These are phyloP conservation scores for Nomada ruficornis DNA, from an alignment of 2,888 invertebrate species.

Conservation along the genomic window DNA sequence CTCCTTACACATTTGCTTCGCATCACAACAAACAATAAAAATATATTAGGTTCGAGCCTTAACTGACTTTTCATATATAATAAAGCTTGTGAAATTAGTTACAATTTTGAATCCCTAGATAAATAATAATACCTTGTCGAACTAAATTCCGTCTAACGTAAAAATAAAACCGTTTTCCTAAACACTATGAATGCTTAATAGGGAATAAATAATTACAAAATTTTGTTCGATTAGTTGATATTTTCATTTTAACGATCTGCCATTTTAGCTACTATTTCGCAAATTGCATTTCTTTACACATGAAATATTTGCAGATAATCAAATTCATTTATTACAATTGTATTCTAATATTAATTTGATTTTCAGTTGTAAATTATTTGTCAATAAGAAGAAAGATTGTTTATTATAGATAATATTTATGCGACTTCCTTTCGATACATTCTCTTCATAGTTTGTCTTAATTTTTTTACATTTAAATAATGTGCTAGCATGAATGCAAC, in stretches of 20 bases:
- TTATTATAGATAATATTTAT: not conserved
- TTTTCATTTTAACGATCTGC: not conserved
- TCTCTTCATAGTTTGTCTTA: not conserved
- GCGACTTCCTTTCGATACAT: not conserved
- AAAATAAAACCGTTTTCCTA: not conserved
- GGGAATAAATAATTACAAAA: not conserved
- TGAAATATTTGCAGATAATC: not conserved
- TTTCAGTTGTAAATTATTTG: not conserved
- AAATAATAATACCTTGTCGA: not conserved
- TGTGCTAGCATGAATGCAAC: not conserved
- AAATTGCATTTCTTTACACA: constrained; percentile 24
- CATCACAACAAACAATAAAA: not conserved
- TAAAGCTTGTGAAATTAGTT: not conserved
- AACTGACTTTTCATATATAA: not conserved
- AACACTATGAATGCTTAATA: not conserved
- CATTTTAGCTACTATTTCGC: not conserved
- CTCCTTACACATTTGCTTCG: no score
- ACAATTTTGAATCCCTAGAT: not conserved
- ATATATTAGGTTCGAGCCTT: not conserved
- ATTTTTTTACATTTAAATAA: not conserved
- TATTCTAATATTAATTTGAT: not conserved
- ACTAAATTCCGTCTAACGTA: not conserved
- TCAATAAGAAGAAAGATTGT: not conserved
- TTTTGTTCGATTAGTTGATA: not conserved
- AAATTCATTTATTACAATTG: not conserved